Evolutionary conservation across 2,113 vertebrate genomes (phyloP), one percentile per base, ranked within the genome.

Genomic region (Sebastes schlegelii): DNA sequence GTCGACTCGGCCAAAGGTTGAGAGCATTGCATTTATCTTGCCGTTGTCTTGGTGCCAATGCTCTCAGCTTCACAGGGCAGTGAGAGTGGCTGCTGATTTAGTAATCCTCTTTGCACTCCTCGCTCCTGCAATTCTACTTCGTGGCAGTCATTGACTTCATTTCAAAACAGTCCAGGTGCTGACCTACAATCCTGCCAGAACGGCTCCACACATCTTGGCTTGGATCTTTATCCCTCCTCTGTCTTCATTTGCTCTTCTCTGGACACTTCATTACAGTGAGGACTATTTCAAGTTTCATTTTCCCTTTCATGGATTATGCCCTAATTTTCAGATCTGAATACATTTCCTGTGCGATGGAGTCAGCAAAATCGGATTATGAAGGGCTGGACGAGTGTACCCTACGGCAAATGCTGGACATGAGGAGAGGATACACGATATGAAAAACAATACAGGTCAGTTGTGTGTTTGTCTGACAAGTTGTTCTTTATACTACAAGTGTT

Each of bases 101-200:
- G 68, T 94, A 95, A 95, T 95, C 94, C 92, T 93, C 92, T 95
- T 95, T 94, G 88, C 74, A 60, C 74, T 88, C 84, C 69, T 91
- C 86, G 81, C 88, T 93, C 74, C 83, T 83, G 78, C 61, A 77
- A 75, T 78, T 83, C 85, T 76, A 69, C 90, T 82, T 42, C 26
- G 64, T 74, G 58, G 67, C 84, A 79, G 45, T 82, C 79, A 64
- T 75, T 92, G 82, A 88, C 89, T 87, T 86, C 70, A 42, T 65
- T 86, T 89, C 75, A 63, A 74, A 88, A 73, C 76, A 72, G 86
- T 68, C 46, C 85, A 89, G 81, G 87, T 88, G 85, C 80, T 87
- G 82, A 84, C 83, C 90, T 54, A 77, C 68, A 76, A 82, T 69
- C 67, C 77, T 46, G 43, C 74, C 63, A 45, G 49, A 78, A 54